A percentile compares a stretch with the other conserved stretches of the same genome.
phyloP scores from a whole-genome alignment of 1,140 invertebrate genomes.

The Drosophila mojavensis region DNA sequence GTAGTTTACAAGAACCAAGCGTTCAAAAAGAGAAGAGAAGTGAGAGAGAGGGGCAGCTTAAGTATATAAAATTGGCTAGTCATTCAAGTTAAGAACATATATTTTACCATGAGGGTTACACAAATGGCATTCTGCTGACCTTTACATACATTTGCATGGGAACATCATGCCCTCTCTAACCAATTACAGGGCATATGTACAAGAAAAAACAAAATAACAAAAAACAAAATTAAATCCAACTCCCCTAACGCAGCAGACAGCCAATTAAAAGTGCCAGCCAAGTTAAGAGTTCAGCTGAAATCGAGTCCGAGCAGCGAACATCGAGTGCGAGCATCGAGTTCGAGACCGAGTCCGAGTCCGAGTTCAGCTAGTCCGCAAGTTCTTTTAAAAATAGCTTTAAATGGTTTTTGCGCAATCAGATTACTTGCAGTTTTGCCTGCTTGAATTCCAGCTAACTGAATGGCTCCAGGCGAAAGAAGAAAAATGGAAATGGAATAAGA shows the following conservation, averaged over 20 bases:
- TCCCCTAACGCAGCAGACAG: conserved; percentile 46
- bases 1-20: no score
- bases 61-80: no score
- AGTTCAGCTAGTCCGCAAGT: conserved; percentile 31
- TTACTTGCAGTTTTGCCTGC: conserved; percentile 37
- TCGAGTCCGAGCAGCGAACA: conserved; percentile 11
- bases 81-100: no score
- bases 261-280: conserved; percentile 64
- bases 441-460: conserved; percentile 53
- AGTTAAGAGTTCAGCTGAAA: conserved; percentile 33
- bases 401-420: conserved; percentile 58
- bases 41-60: no score
- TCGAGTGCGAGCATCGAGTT: no score
- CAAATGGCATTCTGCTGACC: no score
- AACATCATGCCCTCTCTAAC: not conserved
- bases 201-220: not conserved
- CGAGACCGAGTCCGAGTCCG: not conserved
- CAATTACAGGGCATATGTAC: not conserved
- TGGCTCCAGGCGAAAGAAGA: conserved; percentile 29
- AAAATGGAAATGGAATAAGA: conserved; percentile 11
- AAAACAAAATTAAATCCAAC: conserved; percentile 14
- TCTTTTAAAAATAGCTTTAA: conserved; percentile 69
- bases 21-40: no score
- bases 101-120: no score
- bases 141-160: no score